Evolutionary conservation across 2,113 vertebrate species (phyloP).

Genomic region (Equus quagga): DNA sequence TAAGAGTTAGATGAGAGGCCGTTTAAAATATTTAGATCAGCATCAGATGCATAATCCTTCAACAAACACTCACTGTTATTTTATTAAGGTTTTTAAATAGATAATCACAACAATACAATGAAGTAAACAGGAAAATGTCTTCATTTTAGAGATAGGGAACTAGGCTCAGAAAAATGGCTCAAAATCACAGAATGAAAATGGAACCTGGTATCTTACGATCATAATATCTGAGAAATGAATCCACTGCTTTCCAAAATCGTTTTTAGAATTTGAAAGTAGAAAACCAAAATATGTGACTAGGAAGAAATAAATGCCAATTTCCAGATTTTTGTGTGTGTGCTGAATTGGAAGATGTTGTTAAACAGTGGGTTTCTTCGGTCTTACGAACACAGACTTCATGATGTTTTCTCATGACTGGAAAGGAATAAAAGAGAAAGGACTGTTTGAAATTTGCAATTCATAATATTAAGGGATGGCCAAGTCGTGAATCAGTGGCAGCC

Average conservation of each 20-base stretch:
- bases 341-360: conserved; percentile 49
- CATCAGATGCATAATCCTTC: background rate
- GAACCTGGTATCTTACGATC: background rate
- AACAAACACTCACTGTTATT: background rate
- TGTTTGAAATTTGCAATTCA: conserved; percentile 60
- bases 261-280: conserved; percentile 36
- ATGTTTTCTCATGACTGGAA: conserved; percentile 44
- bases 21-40: background rate
- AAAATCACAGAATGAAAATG: background rate
- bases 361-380: background rate
- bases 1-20: background rate
- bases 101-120: background rate
- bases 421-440: conserved; percentile 25
- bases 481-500: conserved; percentile 51
- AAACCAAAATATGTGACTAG: conserved; percentile 10
- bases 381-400: conserved; percentile 4
- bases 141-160: background rate
- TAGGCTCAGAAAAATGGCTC: background rate
- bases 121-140: background rate
- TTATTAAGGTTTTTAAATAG: background rate
- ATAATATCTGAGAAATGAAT: conserved; percentile 36
- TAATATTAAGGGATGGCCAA: conserved; percentile 45
- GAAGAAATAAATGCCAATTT: conserved; percentile 55
- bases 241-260: background rate
- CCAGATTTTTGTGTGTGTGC: conserved; percentile 56